phyloP scores from a whole-genome alignment of 2,888 invertebrate species.

The Protophormia terraenovae region DNA sequence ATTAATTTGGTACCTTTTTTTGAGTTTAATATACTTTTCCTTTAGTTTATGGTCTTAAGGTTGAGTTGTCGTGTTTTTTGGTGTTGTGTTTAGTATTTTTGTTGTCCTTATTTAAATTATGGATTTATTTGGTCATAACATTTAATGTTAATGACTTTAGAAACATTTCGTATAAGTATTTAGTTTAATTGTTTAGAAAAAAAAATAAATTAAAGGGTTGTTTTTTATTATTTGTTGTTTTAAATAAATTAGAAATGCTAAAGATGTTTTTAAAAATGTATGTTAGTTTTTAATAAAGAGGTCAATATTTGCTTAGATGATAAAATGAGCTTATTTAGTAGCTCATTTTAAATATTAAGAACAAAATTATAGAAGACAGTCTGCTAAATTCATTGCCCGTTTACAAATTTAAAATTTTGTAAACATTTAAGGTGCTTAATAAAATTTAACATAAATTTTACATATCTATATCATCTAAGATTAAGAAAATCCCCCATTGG shows the following conservation, averaged over 20 bases:
- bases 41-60: constrained; percentile 24
- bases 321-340: too few species aligned
- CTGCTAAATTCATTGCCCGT: too few species aligned
- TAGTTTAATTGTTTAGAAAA: neutral
- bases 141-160: constrained; percentile 53
- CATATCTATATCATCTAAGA: neutral
- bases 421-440: too few species aligned
- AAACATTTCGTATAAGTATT: neutral
- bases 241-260: neutral
- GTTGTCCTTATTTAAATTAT: constrained; percentile 39
- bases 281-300: too few species aligned
- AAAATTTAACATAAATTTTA: neutral
- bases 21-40: constrained; percentile 51
- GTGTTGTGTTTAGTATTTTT: neutral
- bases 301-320: too few species aligned
- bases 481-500: neutral
- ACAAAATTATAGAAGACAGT: too few species aligned
- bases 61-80: neutral
- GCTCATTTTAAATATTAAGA: too few species aligned
- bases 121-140: constrained; percentile 38
- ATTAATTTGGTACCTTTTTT: too few species aligned
- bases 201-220: constrained; percentile 13
- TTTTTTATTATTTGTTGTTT: neutral
- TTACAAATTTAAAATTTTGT: too few species aligned
- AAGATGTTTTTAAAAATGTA: too few species aligned